Evolutionary conservation across 2,888 invertebrate genomes (phyloP).

Genomic region (Lasiommata megera): DNA sequence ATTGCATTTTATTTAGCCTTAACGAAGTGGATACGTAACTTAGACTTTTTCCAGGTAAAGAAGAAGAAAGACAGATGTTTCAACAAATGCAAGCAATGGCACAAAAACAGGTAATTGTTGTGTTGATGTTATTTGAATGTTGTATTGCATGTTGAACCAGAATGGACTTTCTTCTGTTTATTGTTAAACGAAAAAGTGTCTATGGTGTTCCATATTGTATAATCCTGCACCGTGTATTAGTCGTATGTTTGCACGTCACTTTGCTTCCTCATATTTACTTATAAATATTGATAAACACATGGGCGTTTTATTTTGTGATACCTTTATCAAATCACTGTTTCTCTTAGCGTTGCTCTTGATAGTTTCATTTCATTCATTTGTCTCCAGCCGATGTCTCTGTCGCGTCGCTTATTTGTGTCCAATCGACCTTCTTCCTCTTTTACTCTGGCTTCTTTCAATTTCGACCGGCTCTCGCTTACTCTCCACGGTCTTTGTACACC

Average conservation of each 20-base stretch:
- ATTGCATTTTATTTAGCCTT: not conserved
- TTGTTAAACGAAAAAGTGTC: constrained; percentile 45
- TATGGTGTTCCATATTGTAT: constrained; percentile 38
- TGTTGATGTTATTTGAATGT: constrained; percentile 36
- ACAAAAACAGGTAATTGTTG: constrained; percentile 92
- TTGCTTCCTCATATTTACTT: constrained; percentile 66
- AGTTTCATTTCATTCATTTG: constrained; percentile 78
- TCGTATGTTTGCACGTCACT: constrained; percentile 66
- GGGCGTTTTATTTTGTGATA: constrained; percentile 82
- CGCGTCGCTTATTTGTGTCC: constrained; percentile 65
- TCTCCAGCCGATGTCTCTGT: constrained; percentile 71
- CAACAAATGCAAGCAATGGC: constrained; percentile 98
- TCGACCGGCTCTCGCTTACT: constrained; percentile 66
- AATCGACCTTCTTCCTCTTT: constrained; percentile 44
- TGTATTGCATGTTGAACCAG: constrained; percentile 48
- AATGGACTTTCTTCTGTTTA: constrained; percentile 36
- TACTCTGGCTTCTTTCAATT: constrained; percentile 63
- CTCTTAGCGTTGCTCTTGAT: constrained; percentile 79
- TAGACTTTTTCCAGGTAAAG: constrained; percentile 87
- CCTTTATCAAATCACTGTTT: constrained; percentile 79
- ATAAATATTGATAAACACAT: constrained; percentile 57
- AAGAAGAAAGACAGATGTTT: constrained; percentile 97
- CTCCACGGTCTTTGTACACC: constrained; percentile 69
- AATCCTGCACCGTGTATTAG: constrained; percentile 58
- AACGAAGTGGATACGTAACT: constrained; percentile 26